Conservation (phyloP, 2,888 invertebrate species). For the Lasioglossum vierecki region DNA sequence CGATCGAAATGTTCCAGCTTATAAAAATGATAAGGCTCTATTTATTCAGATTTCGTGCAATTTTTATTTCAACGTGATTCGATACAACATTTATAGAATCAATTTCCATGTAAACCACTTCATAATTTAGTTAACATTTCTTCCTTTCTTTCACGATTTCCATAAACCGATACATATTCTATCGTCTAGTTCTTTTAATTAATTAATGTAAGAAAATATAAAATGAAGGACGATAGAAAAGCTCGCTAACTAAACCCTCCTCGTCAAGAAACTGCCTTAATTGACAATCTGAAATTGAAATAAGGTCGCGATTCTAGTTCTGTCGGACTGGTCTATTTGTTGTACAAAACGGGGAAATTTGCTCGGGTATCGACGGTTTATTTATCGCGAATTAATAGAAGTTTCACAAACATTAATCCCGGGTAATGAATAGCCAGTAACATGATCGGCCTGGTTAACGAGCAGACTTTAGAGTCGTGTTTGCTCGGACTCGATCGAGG, state of each 20-base stretch:
- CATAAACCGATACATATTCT: too few species aligned
- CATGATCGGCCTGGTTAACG: conserved; percentile 4
- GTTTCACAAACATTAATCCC: not conserved
- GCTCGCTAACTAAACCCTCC: not conserved
- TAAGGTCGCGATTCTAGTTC: not conserved
- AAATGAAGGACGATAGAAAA: not conserved
- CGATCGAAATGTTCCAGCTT: too few species aligned
- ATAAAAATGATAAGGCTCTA: too few species aligned
- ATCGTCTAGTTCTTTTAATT: not conserved
- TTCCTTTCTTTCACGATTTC: not conserved
- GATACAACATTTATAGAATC: too few species aligned
- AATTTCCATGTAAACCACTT: too few species aligned
- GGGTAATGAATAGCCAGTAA: not conserved
- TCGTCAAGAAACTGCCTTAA: not conserved
- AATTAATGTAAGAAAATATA: too few species aligned
- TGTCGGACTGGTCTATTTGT: not conserved
- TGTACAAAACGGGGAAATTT: not conserved
- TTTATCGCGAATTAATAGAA: conserved; percentile 1
- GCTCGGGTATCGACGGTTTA: not conserved
- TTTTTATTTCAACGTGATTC: too few species aligned
- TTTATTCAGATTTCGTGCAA: too few species aligned
- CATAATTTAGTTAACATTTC: not conserved
- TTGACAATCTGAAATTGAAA: too few species aligned
- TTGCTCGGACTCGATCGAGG: conserved; percentile 2
- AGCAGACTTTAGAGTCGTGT: not conserved